Base-by-base conservation (phyloP, 64 coral and sea anemone genomes). In the Actinia equina region DNA sequence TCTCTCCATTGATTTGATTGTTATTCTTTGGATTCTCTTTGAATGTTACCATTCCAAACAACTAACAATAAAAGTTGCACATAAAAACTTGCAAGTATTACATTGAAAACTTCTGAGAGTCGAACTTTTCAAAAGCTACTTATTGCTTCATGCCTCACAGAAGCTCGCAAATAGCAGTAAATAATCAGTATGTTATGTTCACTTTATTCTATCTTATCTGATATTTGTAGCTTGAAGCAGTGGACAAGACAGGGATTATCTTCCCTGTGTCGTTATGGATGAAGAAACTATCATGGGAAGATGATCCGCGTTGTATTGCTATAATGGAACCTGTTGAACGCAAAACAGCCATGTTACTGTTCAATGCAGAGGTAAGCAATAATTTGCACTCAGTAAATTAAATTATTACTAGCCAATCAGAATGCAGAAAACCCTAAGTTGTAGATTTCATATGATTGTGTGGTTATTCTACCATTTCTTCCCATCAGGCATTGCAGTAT, bases 191-290 rank as follows among this genome's bases (percentile, higher is more conserved):
- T n/a, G n/a, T 30, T 7, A 23, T 8, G 12, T 7, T 74, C 22
- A 30, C 41, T 30, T n/a, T n/a, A n/a, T 71, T 37, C 2, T 3
- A 26, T 71, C 13, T 0, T 3, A 26, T 26, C 11, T 7, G 37
- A 13, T 30, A 41, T 17, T 80, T 59, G 20, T 69, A 98, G 96
- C 59, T 98, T 61, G 96, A 98, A 52, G 96, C 91, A 54, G 83
- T 98, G 59, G 96, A 98, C 77, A 82, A 90, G 22, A 92, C 90
- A 88, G 90, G 93, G 11, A 82, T 98, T 62, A 90, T 98, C 22
- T 98, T 98, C 27, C 96, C 96, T 59, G 96, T 98, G 1, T 98
- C 96, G 22, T 79, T 98, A 2, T 98, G 96, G 96, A 98, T 98
- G 96, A 94, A 98, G 88, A 98, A 98, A 67, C 83, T 98, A 23